phyloP scores from a whole-genome alignment of 2,888 invertebrate genomes.

The Arge pagana region DNA sequence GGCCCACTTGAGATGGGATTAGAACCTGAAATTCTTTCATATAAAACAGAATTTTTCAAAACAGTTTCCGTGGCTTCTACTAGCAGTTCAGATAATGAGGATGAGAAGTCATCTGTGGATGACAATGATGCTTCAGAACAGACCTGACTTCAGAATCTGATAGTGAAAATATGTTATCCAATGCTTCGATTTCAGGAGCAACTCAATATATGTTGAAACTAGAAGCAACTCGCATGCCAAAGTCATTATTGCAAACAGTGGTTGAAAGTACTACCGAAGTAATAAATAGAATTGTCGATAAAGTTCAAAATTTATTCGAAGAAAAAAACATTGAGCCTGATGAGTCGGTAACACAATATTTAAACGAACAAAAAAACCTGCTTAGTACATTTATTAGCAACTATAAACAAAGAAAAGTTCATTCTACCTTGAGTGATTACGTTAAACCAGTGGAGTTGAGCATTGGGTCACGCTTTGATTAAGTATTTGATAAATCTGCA shows the following conservation, averaged over 20 bases:
- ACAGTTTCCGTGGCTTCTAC: conserved; percentile 1
- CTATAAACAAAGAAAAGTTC: conserved; percentile 6
- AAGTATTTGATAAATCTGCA: conserved; percentile 15
- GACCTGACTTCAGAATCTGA: conserved; percentile 7
- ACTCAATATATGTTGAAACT: conserved; percentile 1
- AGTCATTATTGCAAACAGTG: conserved; percentile 11
- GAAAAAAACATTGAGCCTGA: neutral
- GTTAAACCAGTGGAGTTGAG: conserved; percentile 23
- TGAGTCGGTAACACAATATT: neutral
- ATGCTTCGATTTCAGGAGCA: conserved; percentile 1
- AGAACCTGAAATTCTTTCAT: neutral
- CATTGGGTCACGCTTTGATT: conserved; percentile 26
- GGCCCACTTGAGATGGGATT: too few species aligned
- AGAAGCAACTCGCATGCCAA: conserved; percentile 5
- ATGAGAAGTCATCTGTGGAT: neutral
- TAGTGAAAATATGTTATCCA: neutral
- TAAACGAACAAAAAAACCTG: conserved; percentile 13
- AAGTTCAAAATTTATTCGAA: neutral
- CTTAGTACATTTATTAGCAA: conserved; percentile 4
- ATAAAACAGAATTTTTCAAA: neutral
- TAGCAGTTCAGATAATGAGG: neutral
- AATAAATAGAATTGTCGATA: conserved; percentile 3
- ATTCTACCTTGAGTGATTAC: conserved; percentile 12
- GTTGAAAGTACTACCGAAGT: conserved; percentile 9
- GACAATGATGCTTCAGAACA: conserved; percentile 1